phyloP scores from a whole-genome alignment of 1,140 invertebrate species.

The Drosophila saltans region DNA sequence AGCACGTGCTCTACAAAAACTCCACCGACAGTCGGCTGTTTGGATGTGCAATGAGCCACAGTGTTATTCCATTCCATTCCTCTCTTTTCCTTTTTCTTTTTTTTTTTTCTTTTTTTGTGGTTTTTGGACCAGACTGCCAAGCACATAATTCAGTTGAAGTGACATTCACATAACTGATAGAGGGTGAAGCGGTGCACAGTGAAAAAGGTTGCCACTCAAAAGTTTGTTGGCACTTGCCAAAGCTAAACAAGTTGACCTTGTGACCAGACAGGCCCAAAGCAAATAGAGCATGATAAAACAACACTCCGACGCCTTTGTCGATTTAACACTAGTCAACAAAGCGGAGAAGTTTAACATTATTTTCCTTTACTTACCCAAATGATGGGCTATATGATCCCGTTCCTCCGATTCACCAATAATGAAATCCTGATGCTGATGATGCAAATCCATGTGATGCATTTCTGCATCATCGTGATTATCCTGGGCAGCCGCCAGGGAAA shows the following conservation, averaged over 20 bases:
- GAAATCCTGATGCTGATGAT: constrained; percentile 66
- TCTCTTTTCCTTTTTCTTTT: constrained; percentile 28
- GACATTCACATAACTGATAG: constrained; percentile 50
- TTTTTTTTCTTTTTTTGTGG: constrained; percentile 31
- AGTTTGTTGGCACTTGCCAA: constrained; percentile 72
- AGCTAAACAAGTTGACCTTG: constrained; percentile 65
- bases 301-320: not conserved
- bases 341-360: not conserved
- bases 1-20: constrained; percentile 54
- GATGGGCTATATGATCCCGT: constrained; percentile 78
- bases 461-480: constrained; percentile 54
- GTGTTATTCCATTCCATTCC: constrained; percentile 20
- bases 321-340: not conserved
- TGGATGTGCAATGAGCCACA: constrained; percentile 67
- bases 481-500: constrained; percentile 40
- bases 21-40: constrained; percentile 10
- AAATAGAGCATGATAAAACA: constrained; percentile 51
- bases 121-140: constrained; percentile 38
- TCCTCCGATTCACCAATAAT: constrained; percentile 76
- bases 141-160: constrained; percentile 75
- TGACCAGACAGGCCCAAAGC: constrained; percentile 40
- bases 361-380: constrained; percentile 62
- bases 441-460: constrained; percentile 61
- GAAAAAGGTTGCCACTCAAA: constrained; percentile 51
- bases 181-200: not conserved